Evolutionary conservation across 2,888 invertebrate genomes (phyloP).

Genomic region (Entomobrya multifasciata): DNA sequence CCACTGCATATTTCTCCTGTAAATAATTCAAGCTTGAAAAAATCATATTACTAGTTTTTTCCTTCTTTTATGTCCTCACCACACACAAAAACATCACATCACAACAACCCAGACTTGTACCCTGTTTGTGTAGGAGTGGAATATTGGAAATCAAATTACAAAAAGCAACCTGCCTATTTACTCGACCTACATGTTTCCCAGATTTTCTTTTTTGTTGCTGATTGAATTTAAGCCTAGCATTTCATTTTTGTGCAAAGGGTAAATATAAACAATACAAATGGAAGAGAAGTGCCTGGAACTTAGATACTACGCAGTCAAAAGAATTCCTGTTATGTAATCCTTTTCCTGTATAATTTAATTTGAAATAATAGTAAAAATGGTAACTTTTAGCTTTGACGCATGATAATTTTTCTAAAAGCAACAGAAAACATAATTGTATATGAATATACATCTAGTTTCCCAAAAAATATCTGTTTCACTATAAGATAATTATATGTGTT

Average conservation of each 20-base stretch:
- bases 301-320: too few species aligned
- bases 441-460: too few species aligned
- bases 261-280: too few species aligned
- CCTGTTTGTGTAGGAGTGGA: background rate
- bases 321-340: background rate
- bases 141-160: constrained; percentile 25
- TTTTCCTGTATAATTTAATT: too few species aligned
- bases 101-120: too few species aligned
- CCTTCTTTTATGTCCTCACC: background rate
- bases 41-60: constrained; percentile 14
- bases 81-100: too few species aligned
- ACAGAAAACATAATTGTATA: too few species aligned
- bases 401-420: too few species aligned
- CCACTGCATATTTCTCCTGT: background rate
- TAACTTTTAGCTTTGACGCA: background rate
- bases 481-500: too few species aligned
- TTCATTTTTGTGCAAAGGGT: background rate
- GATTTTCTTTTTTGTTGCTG: background rate
- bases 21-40: constrained; percentile 37
- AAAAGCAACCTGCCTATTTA: background rate
- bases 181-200: background rate
- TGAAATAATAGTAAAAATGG: too few species aligned
- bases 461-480: too few species aligned
- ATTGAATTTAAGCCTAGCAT: background rate
- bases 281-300: too few species aligned